Conservation (phyloP, 2,888 invertebrate species). For the Pristionchus mayeri region DNA sequence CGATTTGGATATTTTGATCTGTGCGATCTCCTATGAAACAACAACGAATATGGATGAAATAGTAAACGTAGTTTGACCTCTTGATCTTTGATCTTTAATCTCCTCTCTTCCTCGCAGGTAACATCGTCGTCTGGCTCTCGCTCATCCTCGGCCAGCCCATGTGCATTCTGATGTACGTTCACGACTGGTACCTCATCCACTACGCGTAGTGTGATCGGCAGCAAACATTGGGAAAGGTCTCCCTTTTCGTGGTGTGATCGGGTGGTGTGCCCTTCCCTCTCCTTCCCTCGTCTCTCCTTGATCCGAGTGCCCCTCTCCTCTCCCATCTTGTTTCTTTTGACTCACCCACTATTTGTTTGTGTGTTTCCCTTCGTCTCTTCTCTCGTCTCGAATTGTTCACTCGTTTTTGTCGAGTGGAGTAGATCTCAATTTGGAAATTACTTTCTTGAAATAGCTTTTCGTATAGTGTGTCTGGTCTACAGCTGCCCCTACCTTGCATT, state of each 20-base stretch:
- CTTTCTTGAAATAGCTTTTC: slow-evolving; percentile 7
- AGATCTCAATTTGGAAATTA: slow-evolving; percentile 2
- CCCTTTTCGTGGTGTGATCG: slow-evolving; percentile 40
- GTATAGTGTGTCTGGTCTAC: neutral
- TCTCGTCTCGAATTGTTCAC: neutral
- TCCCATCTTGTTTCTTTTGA: slow-evolving; percentile 36
- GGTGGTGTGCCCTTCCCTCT: slow-evolving; percentile 30
- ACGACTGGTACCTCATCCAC: slow-evolving; percentile 85
- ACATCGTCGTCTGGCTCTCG: slow-evolving; percentile 96
- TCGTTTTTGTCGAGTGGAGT: no score
- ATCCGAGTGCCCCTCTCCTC: slow-evolving; percentile 32
- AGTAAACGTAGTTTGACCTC: neutral
- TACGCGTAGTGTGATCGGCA: slow-evolving; percentile 48
- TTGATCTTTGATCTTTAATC: slow-evolving; percentile 14
- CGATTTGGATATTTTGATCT: neutral
- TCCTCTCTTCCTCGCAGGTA: slow-evolving; percentile 77
- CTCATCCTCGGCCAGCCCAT: slow-evolving; percentile 97
- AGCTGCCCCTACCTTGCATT: neutral
- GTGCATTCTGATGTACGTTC: slow-evolving; percentile 98
- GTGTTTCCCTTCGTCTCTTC: neutral
- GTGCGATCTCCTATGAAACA: neutral
- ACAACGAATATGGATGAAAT: no score
- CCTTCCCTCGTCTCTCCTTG: neutral
- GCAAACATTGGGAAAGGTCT: slow-evolving; percentile 36
- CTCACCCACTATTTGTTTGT: slow-evolving; percentile 41